Percentiles rank a stretch among this genome's conserved stretches.
Evolutionary conservation across 2,797 vertebrate genomes (phyloP).

Genomic region (Antennarius maculatus): DNA sequence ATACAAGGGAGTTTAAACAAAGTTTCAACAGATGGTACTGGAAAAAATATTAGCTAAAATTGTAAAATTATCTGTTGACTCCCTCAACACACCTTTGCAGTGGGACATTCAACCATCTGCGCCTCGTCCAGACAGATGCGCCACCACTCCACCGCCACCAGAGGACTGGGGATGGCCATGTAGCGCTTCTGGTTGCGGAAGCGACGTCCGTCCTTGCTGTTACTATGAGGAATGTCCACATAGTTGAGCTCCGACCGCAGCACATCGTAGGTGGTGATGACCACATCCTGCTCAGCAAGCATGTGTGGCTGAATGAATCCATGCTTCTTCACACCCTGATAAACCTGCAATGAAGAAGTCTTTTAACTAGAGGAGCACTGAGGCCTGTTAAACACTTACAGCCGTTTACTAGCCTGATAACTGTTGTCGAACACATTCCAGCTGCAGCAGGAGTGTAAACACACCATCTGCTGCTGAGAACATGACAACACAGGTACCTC

Average conservation of each 20-base stretch:
- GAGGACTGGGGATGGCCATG: constrained; percentile 97
- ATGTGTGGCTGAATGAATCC: constrained; percentile 95
- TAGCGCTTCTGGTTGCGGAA: constrained; percentile 98
- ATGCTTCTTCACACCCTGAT: constrained; percentile 97
- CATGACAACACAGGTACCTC: too few species aligned
- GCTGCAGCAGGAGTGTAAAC: too few species aligned
- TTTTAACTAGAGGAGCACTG: not conserved
- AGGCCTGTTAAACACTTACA: too few species aligned
- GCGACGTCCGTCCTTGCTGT: constrained; percentile 93
- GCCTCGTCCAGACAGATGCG: constrained; percentile 97
- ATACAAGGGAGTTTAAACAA: not conserved
- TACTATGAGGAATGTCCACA: constrained; percentile 97
- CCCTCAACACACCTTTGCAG: constrained; percentile 87
- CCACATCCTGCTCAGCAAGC: constrained; percentile 95
- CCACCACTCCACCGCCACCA: constrained; percentile 99
- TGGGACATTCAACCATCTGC: constrained; percentile 98
- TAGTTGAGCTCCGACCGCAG: constrained; percentile 96
- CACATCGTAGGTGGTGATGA: constrained; percentile 98
- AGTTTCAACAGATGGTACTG: not conserved
- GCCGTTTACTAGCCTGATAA: too few species aligned
- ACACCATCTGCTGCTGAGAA: too few species aligned
- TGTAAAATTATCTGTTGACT: not conserved
- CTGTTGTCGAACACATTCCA: too few species aligned
- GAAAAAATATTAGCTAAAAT: not conserved
- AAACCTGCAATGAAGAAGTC: constrained; percentile 82